Percentiles rank a stretch among this genome's conserved stretches.
Evolutionary conservation across 2,797 vertebrate species (phyloP).

Genomic region (Rhinogobio ventralis): DNA sequence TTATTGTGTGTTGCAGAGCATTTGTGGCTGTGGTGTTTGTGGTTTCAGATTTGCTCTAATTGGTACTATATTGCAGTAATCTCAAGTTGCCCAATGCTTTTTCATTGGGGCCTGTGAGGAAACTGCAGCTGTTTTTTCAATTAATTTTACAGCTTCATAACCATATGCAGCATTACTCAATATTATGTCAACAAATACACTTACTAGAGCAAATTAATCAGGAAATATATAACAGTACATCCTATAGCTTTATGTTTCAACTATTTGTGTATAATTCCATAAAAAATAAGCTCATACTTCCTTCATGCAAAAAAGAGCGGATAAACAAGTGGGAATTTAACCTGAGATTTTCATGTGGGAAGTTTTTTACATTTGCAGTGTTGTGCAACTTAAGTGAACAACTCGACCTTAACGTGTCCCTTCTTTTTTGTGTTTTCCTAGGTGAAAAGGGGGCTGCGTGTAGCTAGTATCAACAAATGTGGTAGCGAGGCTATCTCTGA

Average conservation of each 20-base stretch:
- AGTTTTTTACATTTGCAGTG: conserved; percentile 2
- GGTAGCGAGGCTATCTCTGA: conserved; percentile 67
- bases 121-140: conserved; percentile 36
- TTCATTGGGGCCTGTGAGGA: conserved; percentile 26
- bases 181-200: conserved; percentile 8
- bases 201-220: neutral
- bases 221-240: neutral
- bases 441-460: conserved; percentile 9
- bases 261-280: neutral
- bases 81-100: conserved; percentile 35
- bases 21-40: conserved; percentile 49
- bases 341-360: conserved; percentile 34
- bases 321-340: conserved; percentile 25
- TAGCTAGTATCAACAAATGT: conserved; percentile 62
- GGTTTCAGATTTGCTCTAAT: conserved; percentile 55
- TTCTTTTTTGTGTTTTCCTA: conserved; percentile 28
- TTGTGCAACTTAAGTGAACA: conserved; percentile 29
- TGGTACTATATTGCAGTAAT: conserved; percentile 31
- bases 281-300: neutral
- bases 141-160: conserved; percentile 25
- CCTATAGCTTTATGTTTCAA: neutral
- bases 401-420: conserved; percentile 19
- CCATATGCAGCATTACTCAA: conserved; percentile 16
- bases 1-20: conserved; percentile 47
- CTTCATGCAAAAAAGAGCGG: conserved; percentile 3